A percentile compares a stretch with the other conserved stretches of the same genome.
phyloP scores from a whole-genome alignment of 2,113 vertebrate genomes.

The Osmerus mordax region DNA sequence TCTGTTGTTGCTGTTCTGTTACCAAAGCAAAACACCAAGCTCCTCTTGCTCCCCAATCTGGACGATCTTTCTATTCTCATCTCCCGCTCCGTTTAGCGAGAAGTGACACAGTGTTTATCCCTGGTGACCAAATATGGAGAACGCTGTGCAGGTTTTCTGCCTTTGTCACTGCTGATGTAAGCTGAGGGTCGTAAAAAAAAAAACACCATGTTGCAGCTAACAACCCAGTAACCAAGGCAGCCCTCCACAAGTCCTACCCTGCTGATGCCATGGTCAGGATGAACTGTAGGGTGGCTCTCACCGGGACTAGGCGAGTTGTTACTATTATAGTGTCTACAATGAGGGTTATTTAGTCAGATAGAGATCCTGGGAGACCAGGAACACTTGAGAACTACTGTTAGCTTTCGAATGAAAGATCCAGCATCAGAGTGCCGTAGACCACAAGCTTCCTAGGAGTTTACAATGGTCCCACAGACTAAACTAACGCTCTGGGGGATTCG shows the following conservation, averaged over 20 bases:
- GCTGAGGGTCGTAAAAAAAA: neutral
- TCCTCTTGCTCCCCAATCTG: constrained; percentile 10
- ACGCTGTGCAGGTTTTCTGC: constrained; percentile 6
- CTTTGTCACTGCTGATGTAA: constrained; percentile 17
- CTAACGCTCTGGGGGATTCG: constrained; percentile 14
- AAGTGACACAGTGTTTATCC: constrained; percentile 50
- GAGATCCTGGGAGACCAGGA: neutral
- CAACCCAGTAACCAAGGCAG: constrained; percentile 41
- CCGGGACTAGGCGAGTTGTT: too few species aligned
- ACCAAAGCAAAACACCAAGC: constrained; percentile 63
- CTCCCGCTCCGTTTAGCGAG: constrained; percentile 20
- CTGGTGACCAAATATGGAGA: constrained; percentile 25
- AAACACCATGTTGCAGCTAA: constrained; percentile 38
- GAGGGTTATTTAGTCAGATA: neutral
- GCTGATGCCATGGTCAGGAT: neutral
- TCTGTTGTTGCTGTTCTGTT: constrained; percentile 65
- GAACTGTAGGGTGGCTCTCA: neutral
- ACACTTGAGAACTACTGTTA: neutral
- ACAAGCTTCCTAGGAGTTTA: constrained; percentile 21
- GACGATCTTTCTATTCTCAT: constrained; percentile 28
- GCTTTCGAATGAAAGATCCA: neutral
- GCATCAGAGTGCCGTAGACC: constrained; percentile 11
- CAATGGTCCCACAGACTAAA: constrained; percentile 29
- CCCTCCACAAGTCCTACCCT: neutral
- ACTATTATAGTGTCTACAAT: neutral